Evolutionary conservation across 2,113 vertebrate species (phyloP).

Genomic region (Nymphicus hollandicus): DNA sequence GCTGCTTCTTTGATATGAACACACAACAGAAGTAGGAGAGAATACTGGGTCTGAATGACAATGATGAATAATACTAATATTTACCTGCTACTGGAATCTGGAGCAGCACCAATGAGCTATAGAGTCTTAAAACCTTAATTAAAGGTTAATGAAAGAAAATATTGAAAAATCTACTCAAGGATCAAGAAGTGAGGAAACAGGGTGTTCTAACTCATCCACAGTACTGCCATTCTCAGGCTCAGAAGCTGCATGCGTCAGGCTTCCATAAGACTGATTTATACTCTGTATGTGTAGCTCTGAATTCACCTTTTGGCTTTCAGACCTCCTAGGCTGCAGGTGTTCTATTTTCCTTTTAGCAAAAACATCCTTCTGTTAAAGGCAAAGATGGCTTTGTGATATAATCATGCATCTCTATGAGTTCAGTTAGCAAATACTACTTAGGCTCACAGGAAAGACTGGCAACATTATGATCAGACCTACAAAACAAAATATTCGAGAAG

Average conservation of each 20-base stretch:
- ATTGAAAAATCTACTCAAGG: not conserved
- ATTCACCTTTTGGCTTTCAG: not conserved
- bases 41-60: not conserved
- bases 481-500: not conserved
- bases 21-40: not conserved
- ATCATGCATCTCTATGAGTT: not conserved
- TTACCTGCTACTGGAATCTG: not conserved
- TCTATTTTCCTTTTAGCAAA: not conserved
- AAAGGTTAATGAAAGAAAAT: conserved; percentile 30
- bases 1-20: not conserved
- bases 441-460: not conserved
- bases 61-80: conserved; percentile 32
- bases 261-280: not conserved
- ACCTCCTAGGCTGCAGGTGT: not conserved
- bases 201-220: not conserved
- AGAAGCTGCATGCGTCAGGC: not conserved
- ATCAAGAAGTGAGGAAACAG: not conserved
- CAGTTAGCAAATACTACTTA: not conserved
- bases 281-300: not conserved
- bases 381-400: not conserved
- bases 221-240: not conserved
- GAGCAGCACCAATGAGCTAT: not conserved
- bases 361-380: not conserved
- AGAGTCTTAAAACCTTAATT: conserved; percentile 22
- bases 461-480: not conserved